Base-by-base conservation (phyloP, 2,113 vertebrate species). In the Ameiurus melas region DNA sequence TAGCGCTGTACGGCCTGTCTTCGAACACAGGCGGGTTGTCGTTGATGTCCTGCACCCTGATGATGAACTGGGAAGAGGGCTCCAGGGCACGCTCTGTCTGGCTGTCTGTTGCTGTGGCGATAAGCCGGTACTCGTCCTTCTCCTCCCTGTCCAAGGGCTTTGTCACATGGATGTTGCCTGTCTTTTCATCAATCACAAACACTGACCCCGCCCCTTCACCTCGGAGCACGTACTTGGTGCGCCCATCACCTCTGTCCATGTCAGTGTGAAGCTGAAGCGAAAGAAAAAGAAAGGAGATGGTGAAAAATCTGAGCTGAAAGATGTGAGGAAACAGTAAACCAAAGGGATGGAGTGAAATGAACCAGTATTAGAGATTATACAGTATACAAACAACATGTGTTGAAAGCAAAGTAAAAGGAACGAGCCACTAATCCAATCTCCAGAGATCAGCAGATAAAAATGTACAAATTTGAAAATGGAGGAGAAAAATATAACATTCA, bases 31-130 rank as follows among this genome's bases (percentile, higher is more conserved):
- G 97, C 0, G 97, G 96, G 89, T 98, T 98, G 95, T 98, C 97
- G 53, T 98, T 98, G 95, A 98, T 97, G 94, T 98, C 97, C 90
- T 98, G 97, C 90, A 98, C 97, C 87, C 97, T 96, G 93, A 98
- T 97, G 92, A 98, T 95, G 92, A 98, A 98, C 92, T 97, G 96
- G 6, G 97, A 98, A 0, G 97, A 97, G 7, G 97, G 97, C 93
- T 98, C 97, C 92, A 98, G 94, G 90, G 97, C 95, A 16, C 96
- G 96, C 90, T 97, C 96, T 0, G 97, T 97, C 89, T 96, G 96
- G 86, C 96, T 95, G 93, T 98, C 97, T 83, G 97, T 96, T 0
- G 97, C 97, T 60, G 97, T 97, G 89, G 97, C 97, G 39, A 97
- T 93, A 20, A 98, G 94, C 51, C 96, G 95, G 33, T 98, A 98